phyloP scores from a whole-genome alignment of 2,113 vertebrate genomes.

The Cyphomyrus plagiostoma region DNA sequence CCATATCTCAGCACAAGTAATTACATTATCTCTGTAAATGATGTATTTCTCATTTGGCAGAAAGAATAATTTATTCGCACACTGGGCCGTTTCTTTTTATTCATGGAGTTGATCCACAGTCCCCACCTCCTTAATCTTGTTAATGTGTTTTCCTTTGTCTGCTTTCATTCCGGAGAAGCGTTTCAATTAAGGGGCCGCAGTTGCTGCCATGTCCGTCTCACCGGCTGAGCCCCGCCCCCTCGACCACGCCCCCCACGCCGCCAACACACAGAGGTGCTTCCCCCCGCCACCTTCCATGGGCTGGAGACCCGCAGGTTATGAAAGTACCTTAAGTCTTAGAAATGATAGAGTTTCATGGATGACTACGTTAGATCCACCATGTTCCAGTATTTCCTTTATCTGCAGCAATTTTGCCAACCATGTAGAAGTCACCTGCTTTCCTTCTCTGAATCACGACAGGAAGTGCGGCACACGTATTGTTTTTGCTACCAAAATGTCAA shows the following conservation, averaged over 20 bases:
- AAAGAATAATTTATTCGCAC: slow-evolving; percentile 40
- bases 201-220: neutral
- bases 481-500: no score
- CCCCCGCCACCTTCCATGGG: neutral
- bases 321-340: neutral
- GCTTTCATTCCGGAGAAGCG: neutral
- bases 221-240: neutral
- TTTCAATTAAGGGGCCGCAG: slow-evolving; percentile 25
- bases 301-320: neutral
- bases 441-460: neutral
- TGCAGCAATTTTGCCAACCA: neutral
- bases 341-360: neutral
- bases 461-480: neutral
- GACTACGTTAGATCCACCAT: neutral
- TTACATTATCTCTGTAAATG: slow-evolving; percentile 43
- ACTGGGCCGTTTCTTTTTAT: slow-evolving; percentile 23
- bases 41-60: slow-evolving; percentile 36
- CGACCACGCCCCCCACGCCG: neutral
- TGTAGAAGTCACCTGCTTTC: neutral
- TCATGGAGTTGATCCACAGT: slow-evolving; percentile 42
- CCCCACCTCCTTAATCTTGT: slow-evolving; percentile 31
- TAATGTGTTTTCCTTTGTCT: slow-evolving; percentile 27
- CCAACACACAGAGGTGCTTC: neutral
- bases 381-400: neutral
- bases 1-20: slow-evolving; percentile 30